Evolutionary conservation across 2,797 vertebrate genomes (phyloP).

Genomic region (Eospalax fontanierii): DNA sequence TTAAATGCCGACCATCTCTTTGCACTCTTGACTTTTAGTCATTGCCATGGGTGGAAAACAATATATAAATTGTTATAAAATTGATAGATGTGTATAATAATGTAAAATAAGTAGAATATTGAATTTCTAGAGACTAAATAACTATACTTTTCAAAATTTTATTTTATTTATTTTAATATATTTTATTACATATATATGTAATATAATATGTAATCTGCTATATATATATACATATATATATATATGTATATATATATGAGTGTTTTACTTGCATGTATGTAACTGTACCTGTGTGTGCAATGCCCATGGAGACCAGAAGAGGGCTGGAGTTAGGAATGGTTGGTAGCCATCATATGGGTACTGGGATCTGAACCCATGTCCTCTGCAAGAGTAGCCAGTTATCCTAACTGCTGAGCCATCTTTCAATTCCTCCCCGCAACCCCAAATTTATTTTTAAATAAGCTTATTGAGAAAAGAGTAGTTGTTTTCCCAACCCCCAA

Average conservation of each 20-base stretch:
- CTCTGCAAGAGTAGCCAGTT: too few species aligned
- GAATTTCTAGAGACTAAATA: not conserved
- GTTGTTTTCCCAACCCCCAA: not conserved
- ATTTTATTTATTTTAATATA: not conserved
- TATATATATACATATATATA: too few species aligned
- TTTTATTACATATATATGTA: not conserved
- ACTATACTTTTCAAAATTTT: not conserved
- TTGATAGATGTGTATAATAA: not conserved
- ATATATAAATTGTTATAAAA: not conserved
- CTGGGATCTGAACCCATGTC: too few species aligned
- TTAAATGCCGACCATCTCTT: not conserved
- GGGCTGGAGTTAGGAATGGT: too few species aligned
- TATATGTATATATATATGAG: not conserved
- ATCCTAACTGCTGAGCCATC: too few species aligned
- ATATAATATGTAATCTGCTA: too few species aligned
- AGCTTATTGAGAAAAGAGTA: not conserved
- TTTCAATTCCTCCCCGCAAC: too few species aligned
- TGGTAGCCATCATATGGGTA: too few species aligned
- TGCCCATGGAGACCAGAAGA: too few species aligned
- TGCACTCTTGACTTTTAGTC: not conserved
- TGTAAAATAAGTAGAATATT: not conserved
- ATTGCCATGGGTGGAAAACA: conserved; percentile 16
- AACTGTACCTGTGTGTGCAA: too few species aligned
- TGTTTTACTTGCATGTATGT: not conserved
- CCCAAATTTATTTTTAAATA: not conserved